Evolutionary conservation across 2,888 invertebrate species (phyloP), one percentile per base, ranked within the genome.

Genomic region (Pherbina coryleti): DNA sequence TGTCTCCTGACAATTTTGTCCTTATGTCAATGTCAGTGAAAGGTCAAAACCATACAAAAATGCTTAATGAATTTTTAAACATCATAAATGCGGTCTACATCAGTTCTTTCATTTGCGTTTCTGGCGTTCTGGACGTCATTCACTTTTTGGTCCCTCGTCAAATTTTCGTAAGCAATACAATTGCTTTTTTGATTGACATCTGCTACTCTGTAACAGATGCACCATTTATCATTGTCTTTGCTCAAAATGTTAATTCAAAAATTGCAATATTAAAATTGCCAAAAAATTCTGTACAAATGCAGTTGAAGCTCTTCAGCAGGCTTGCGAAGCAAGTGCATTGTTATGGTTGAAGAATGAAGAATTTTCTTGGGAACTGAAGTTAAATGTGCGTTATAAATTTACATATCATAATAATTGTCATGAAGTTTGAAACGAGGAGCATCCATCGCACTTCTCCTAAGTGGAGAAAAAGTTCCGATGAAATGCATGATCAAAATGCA

Each of bases 1-100:
- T 34, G 37, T 8, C 37, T 19, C 3, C 66, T n/a, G 66, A 9
- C 19, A 51, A 60, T n/a, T 37, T 67, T 28, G 64, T 11, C 25
- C 62, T 64, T 51, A 5, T 51, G 19, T 17, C 71, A 34, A 19
- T 37, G n/a, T 66, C 57, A 60, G 28, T 22, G 49, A 53, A n/a
- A 70, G 70, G 70, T 70, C 34, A 25, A 51, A 51, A 49, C 28
- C 69, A 7, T 51, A 70, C 62, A 60, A 44, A 62, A n/a, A 11
- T 64, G n/a, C 37, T 55, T 74, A 74, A 74, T 74, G 64, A 74
- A 74, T 74, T 74, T 74, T 51, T 44, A 74, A 44, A 31, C 64
- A 31, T 31, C n/a, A 64, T 44, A 64, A 51, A 51, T 51, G 62
- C 64, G 62, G 53, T 62, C 34, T 19, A 49, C 62, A 14, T 8